A percentile compares a stretch with the other conserved stretches of the same genome.
These are phyloP conservation scores for Antedon bifida DNA, from an alignment of 35 echinoderm and acorn worm species.

Conservation along the genomic window DNA sequence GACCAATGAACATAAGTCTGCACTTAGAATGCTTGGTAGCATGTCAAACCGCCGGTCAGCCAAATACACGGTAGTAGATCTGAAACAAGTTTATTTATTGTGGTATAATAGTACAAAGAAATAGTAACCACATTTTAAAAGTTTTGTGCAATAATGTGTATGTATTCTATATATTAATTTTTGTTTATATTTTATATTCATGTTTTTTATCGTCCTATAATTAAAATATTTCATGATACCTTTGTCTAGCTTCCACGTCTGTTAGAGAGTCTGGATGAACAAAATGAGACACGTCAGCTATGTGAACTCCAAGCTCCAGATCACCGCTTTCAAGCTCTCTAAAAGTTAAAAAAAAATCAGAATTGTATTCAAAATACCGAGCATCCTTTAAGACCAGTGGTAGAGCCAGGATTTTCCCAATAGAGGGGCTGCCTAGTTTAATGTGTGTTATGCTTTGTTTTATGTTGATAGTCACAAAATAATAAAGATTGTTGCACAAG, in stretches of 20 bases:
- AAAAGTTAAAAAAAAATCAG: conserved; percentile 6
- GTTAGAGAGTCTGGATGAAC: conserved; percentile 61
- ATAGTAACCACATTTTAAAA: too few relatives aligned
- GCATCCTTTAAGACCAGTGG: background rate
- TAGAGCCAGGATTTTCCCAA: background rate
- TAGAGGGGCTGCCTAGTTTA: too few relatives aligned
- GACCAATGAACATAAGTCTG: conserved; percentile 89
- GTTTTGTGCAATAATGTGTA: too few relatives aligned
- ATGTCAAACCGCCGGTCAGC: conserved; percentile 89
- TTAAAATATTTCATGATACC: conserved; percentile 22
- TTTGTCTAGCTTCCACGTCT: conserved; percentile 75
- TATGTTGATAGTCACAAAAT: too few relatives aligned
- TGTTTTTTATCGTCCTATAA: too few relatives aligned
- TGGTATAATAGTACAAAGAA: too few relatives aligned
- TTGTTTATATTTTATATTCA: too few relatives aligned
- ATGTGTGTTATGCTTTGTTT: too few relatives aligned
- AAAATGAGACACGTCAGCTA: conserved; percentile 96
- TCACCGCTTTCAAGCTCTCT: conserved; percentile 66
- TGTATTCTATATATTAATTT: too few relatives aligned
- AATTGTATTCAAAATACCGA: background rate
- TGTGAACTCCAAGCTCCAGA: conserved; percentile 87
- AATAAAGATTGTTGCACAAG: too few relatives aligned
- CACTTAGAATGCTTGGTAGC: conserved; percentile 78
- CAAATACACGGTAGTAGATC: conserved; percentile 90
- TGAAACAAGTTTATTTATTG: conserved; percentile 4